Evolutionary conservation across 2,797 vertebrate genomes (phyloP).

Genomic region (Macropus fuliginosus): DNA sequence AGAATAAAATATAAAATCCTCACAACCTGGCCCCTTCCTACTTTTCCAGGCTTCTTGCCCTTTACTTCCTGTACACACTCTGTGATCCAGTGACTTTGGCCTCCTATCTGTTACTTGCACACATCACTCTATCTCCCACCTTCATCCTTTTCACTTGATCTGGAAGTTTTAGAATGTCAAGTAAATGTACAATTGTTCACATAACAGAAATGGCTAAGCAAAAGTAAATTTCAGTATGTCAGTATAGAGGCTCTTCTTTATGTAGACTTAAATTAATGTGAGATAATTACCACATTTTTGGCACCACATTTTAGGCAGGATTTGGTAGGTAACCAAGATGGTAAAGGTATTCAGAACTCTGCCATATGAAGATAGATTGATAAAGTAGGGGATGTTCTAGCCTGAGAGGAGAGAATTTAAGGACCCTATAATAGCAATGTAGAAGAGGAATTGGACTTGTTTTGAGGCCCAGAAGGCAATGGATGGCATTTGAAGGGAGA

Average conservation of each 20-base stretch:
- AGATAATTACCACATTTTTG: slow-evolving; percentile 87
- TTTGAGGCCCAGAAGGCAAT: neutral
- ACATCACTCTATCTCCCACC: neutral
- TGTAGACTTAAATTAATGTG: slow-evolving; percentile 92
- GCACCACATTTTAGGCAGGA: neutral
- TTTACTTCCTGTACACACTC: neutral
- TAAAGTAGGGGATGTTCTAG: neutral
- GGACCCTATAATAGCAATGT: neutral
- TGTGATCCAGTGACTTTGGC: neutral
- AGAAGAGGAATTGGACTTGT: neutral
- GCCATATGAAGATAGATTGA: neutral
- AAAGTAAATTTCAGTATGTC: slow-evolving; percentile 91
- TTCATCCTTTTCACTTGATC: slow-evolving; percentile 65
- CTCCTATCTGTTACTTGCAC: neutral
- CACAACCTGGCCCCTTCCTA: neutral
- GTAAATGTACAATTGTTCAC: slow-evolving; percentile 93
- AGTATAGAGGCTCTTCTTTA: slow-evolving; percentile 91
- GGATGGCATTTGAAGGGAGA: neutral
- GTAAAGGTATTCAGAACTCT: neutral
- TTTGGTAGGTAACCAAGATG: neutral
- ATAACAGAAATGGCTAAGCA: slow-evolving; percentile 91
- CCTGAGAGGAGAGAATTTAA: neutral
- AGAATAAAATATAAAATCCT: neutral
- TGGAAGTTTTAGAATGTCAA: slow-evolving; percentile 92
- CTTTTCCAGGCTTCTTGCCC: neutral